A percentile compares a stretch with the other conserved stretches of the same genome.
Evolutionary conservation across 2,888 invertebrate species (phyloP).

Genomic region (Hypercompe scribonia): DNA sequence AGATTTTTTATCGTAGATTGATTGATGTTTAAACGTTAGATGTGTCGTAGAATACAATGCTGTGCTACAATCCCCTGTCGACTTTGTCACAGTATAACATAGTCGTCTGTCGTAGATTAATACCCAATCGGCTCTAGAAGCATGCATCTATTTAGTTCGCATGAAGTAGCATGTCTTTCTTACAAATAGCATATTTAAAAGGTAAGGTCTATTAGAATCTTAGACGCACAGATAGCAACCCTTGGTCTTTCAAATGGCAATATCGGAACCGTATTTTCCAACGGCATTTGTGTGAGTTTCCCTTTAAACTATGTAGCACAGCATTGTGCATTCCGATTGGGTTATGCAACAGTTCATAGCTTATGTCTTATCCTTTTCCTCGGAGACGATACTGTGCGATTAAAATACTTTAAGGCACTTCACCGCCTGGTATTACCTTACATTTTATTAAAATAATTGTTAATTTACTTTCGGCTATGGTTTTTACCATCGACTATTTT

Average conservation of each 20-base stretch:
- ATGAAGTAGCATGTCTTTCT: slow-evolving; percentile 57
- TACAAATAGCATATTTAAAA: slow-evolving; percentile 27
- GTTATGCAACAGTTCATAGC: slow-evolving; percentile 46
- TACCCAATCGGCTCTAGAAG: slow-evolving; percentile 54
- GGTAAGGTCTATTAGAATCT: slow-evolving; percentile 41
- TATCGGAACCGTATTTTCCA: slow-evolving; percentile 39
- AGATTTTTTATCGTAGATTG: slow-evolving; percentile 22
- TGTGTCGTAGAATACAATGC: slow-evolving; percentile 66
- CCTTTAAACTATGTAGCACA: slow-evolving; percentile 72
- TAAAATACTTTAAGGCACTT: slow-evolving; percentile 4
- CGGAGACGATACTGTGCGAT: slow-evolving; percentile 8
- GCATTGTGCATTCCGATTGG: slow-evolving; percentile 86
- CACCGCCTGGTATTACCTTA: background rate
- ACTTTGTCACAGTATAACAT: slow-evolving; percentile 47
- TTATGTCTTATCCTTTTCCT: slow-evolving; percentile 34
- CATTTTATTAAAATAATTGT: background rate
- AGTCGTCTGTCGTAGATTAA: slow-evolving; percentile 56
- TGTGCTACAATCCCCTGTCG: slow-evolving; percentile 73
- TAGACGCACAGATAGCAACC: slow-evolving; percentile 3
- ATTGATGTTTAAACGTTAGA: slow-evolving; percentile 36
- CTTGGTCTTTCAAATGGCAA: background rate
- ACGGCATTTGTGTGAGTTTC: slow-evolving; percentile 81
- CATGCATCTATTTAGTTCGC: slow-evolving; percentile 58
- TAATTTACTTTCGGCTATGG: background rate
- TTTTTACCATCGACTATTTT: background rate